phyloP scores from a whole-genome alignment of 2,888 invertebrate genomes.

The Agrotis exclamationis region DNA sequence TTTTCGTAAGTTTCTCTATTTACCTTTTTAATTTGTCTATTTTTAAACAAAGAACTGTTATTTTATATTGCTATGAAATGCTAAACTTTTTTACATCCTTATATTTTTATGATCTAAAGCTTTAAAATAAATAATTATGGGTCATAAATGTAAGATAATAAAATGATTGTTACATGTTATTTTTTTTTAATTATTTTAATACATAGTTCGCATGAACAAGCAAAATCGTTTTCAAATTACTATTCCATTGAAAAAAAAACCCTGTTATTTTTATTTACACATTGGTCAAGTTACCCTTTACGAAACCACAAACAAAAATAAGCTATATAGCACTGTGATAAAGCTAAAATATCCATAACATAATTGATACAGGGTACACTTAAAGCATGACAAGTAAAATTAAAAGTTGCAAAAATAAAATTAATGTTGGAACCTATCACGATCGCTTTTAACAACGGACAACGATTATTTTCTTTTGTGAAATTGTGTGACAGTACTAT shows the following conservation, averaged over 20 bases:
- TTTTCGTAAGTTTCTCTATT: conserved; percentile 28
- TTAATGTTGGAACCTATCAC: conserved; percentile 59
- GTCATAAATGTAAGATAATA: conserved; percentile 25
- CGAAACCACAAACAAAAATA: not conserved
- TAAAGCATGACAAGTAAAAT: conserved; percentile 55
- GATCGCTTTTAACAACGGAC: conserved; percentile 47
- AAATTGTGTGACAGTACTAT: conserved; percentile 24
- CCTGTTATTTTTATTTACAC: conserved; percentile 40
- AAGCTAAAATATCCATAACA: conserved; percentile 16
- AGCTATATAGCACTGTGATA: not conserved
- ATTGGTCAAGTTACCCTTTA: conserved; percentile 23
- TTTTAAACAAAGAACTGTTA: not conserved
- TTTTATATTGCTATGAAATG: conserved; percentile 1
- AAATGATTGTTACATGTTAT: not conserved
- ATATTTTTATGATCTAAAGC: conserved; percentile 6
- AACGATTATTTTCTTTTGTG: conserved; percentile 52
- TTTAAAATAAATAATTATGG: conserved; percentile 23
- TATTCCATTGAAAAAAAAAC: conserved; percentile 38
- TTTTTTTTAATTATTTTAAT: conserved; percentile 30
- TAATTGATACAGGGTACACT: conserved; percentile 21
- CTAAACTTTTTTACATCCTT: not conserved
- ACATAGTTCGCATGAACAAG: conserved; percentile 27
- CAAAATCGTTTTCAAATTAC: conserved; percentile 30
- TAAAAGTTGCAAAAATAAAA: conserved; percentile 58
- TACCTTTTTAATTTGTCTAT: conserved; percentile 15